phyloP scores from a whole-genome alignment of 1,140 invertebrate genomes.

The Procambarus clarkii region DNA sequence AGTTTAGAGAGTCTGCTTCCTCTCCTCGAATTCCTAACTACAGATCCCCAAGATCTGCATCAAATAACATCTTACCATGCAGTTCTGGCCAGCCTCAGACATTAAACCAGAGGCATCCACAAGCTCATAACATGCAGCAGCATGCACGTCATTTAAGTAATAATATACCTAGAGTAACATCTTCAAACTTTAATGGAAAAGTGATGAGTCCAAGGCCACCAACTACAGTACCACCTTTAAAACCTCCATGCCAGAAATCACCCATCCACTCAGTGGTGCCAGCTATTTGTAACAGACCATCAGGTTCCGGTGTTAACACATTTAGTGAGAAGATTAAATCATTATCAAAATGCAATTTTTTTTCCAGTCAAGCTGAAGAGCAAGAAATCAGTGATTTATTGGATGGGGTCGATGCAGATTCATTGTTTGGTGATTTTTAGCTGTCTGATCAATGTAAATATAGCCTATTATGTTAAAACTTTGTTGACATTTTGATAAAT shows the following conservation, averaged over 20 bases:
- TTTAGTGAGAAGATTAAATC: neutral
- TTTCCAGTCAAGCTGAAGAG: slow-evolving; percentile 17
- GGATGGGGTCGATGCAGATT: slow-evolving; percentile 24
- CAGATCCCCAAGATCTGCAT: neutral
- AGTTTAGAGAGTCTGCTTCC: neutral
- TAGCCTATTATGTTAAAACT: too few species aligned
- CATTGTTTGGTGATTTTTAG: slow-evolving; percentile 50
- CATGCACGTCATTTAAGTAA: neutral
- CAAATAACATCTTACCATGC: neutral
- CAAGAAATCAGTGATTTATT: slow-evolving; percentile 42
- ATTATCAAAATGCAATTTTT: neutral
- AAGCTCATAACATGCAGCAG: neutral
- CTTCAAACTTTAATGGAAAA: neutral
- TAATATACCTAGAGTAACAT: neutral
- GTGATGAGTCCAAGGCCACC: neutral
- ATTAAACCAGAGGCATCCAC: neutral
- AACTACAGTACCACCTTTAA: neutral
- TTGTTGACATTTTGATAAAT: too few species aligned
- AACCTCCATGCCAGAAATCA: neutral
- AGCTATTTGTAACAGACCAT: neutral
- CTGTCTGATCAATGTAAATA: neutral
- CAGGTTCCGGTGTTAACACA: neutral
- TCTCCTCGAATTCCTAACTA: neutral
- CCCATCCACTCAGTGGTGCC: too few species aligned
- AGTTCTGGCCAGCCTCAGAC: neutral